Base-by-base conservation (phyloP, 2,797 vertebrate genomes). In the Neostethus bicornis region DNA sequence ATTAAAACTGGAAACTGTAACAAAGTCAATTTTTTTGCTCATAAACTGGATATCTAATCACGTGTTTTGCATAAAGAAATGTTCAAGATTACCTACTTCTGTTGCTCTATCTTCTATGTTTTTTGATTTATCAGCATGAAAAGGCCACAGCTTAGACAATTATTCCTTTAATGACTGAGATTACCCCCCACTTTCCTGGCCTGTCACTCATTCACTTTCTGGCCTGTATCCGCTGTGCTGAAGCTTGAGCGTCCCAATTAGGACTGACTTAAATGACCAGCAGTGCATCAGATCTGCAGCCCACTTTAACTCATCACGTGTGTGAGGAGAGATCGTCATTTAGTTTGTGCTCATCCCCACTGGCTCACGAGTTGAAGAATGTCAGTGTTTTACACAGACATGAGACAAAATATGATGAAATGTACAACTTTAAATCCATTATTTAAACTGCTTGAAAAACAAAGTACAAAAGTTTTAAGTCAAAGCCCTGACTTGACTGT, bases 71-170 rank as follows among this genome's bases (percentile, higher is more conserved):
- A 9, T 13, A 19, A 24, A 24, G 31, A 16, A 51, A 41, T 28
- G 11, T 1, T 12, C 35, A 9, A 12, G 10, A 2, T 25, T 56
- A 51, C 47, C 38, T 35, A 16, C 73, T 73, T 60, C 44, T 50
- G 19, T 44, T 8, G 51, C 48, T 55, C 2, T 0, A 58, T 34
- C 51, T 4, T 72, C 62, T 50, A 42, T 17, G 41, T 66, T 61
- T 73, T 63, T 61, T 66, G 52, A 60, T 84, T n/a, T 73, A 84
- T 85, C 66, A 47, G 62, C 71, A 59, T 41, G 67, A 76, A 77
- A 80, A 80, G 82, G 67, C 60, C 60, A 69, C 63, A 57, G 78
- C 74, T 78, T 60, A 63, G 75, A 70, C 85, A 88, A 86, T 90
- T 87, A 86, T 80, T 23, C 59, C 52, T 43, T 54, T 82, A 86